Evolutionary conservation across 2,113 vertebrate genomes (phyloP), one percentile per base, ranked within the genome.

Genomic region (Oncorhynchus nerka): DNA sequence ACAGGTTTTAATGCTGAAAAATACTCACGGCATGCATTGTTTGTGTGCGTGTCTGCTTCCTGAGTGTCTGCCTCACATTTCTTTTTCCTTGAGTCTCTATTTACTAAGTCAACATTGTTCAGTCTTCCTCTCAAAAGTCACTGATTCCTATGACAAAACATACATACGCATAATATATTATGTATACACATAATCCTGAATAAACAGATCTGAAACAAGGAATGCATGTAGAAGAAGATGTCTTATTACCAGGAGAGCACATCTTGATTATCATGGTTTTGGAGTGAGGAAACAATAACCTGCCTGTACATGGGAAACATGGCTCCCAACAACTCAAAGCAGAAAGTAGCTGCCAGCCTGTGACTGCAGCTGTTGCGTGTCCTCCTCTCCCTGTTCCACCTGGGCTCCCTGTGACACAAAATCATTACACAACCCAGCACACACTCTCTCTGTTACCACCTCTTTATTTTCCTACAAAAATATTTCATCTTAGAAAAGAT

Each of bases 401-500:
- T 20, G 8, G 32, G 24, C 48, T 57, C 24, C 8, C 19, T 12
- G 16, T 28, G 32, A 75, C 32, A 70, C 48, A 49, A 73, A 57
- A 75, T 62, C 30, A 76, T n/a, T 34, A 8, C 16, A 77, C 62
- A 5, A 68, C 65, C 65, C 68, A 19, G 34, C 49, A 57, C 75
- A 75, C 81, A 61, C 15, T 34, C 76, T 86, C 39, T 72, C 32
- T 48, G 64, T 34, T 71, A 73, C 68, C 16, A 88, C 59, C 62
- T 81, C 70, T 32, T 82, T 89, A 80, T 80, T 88, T 92, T 93
- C 92, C 84, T 71, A 93, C 93, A 80, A 93, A 94, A 94, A 94
- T 94, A 94, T 89, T 90, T 92, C 86, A 92, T 83, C 90, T 86
- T 90, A 93, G 70, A 94, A 94, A 94, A 94, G 84, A 92, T 87